Evolutionary conservation across 2,113 vertebrate species (phyloP), one percentile per base, ranked within the genome.

Genomic region (Podarcis raffonei): DNA sequence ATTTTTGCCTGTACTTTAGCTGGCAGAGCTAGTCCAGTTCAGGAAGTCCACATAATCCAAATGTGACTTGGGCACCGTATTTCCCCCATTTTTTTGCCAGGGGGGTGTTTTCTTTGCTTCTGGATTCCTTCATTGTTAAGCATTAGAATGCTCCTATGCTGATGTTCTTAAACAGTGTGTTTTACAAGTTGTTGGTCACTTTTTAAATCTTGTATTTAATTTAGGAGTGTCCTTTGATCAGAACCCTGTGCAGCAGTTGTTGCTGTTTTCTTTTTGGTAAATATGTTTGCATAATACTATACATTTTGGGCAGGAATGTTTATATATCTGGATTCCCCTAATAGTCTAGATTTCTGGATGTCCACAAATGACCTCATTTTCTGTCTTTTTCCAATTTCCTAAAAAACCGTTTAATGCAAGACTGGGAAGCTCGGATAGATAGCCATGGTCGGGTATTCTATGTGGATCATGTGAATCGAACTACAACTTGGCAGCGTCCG

Each of bases 351-450:
- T 92, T 89, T 89, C 68, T 93, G 89, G 71, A 62, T 92, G 85
- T 87, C 68, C 39, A 78, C 89, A 95, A 89, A 95, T 90, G 80
- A 77, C 89, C 76, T 92, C 39, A 89, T 88, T 62, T 92, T 89
- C 94, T 94, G 84, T 91, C 48, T 93, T 94, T 95, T 85, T 86
- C 91, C 87, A 20, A 68, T 83, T 83, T 82, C 35, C 22, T 68
- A 16, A 30, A 53, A 37, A 32, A 75, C 30, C 57, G 5, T 95
- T 89, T 78, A 78, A 87, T 91, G 77, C 62, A 96, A 99, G 99
- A 99, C 91, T 99, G 99, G 99, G 99, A 99, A 95, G 99, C 99
- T 87, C 98, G 99, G 15, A 97, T 99, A 84, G 99, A 99, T 97
- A 99, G 99, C 95, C 99, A 99, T 0, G 99, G 99, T 57, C 96